These are phyloP conservation scores for Xerus rutilus DNA, from an alignment of 2,797 vertebrate genomes.

Conservation along the genomic window DNA sequence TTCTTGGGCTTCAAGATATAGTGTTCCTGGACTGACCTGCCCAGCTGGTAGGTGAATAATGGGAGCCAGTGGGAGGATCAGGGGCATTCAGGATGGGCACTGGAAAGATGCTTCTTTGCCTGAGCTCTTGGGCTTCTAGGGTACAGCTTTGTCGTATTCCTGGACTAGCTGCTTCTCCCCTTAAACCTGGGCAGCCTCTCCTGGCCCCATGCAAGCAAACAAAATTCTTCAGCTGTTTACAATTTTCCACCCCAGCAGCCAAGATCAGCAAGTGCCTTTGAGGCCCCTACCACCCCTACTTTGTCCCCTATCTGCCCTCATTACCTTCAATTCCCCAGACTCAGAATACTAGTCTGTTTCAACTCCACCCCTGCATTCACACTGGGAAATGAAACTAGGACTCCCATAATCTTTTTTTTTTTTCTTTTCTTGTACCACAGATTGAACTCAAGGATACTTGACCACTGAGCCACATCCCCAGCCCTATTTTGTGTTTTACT, in stretches of 20 bases:
- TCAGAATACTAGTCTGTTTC: not conserved
- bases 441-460: too few relatives aligned
- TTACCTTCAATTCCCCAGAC: not conserved
- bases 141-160: not conserved
- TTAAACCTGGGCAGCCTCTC: conserved; percentile 86
- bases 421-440: too few relatives aligned
- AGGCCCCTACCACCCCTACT: conserved; percentile 48
- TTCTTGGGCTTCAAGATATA: not conserved
- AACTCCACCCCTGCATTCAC: not conserved
- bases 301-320: conserved; percentile 16
- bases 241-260: conserved; percentile 88
- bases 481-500: too few relatives aligned
- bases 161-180: conserved; percentile 78
- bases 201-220: conserved; percentile 85
- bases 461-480: too few relatives aligned
- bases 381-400: not conserved
- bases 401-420: not conserved
- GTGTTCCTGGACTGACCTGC: not conserved
- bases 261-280: conserved; percentile 87
- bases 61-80: not conserved
- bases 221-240: conserved; percentile 89
- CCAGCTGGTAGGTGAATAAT: not conserved
- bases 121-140: not conserved
- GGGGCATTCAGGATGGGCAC: not conserved
- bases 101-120: not conserved